Evolutionary conservation across 1,140 invertebrate genomes (phyloP).

Genomic region (Procambarus virginalis): DNA sequence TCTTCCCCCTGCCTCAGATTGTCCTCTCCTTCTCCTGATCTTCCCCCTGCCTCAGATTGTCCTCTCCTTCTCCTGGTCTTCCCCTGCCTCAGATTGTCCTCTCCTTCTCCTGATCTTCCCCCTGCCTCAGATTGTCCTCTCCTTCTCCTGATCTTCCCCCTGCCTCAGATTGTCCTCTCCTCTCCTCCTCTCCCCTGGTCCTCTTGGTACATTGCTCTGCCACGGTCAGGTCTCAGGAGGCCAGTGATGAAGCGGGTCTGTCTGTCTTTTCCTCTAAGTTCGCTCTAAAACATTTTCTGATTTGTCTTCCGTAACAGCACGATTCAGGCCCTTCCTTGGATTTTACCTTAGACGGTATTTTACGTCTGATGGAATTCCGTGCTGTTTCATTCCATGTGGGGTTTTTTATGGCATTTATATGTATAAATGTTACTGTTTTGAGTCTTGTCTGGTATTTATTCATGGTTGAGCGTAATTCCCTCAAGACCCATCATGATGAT

Average conservation of each 20-base stretch:
- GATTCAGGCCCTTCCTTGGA: constrained; percentile 36
- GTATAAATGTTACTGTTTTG: too few relatives aligned
- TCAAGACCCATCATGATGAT: too few relatives aligned
- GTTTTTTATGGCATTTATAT: too few relatives aligned
- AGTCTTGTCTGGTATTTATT: too few relatives aligned
- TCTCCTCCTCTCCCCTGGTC: constrained; percentile 2
- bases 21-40: too few relatives aligned
- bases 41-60: too few relatives aligned
- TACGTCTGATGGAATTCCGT: background rate
- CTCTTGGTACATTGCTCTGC: constrained; percentile 28
- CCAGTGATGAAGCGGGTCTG: constrained; percentile 42
- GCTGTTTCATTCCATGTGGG: background rate
- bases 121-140: background rate
- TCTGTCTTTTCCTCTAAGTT: constrained; percentile 43
- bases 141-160: background rate
- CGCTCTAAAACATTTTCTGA: constrained; percentile 54
- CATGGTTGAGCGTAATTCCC: too few relatives aligned
- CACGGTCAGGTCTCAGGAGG: constrained; percentile 5
- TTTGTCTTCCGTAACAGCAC: constrained; percentile 53
- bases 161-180: background rate
- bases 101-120: too few relatives aligned
- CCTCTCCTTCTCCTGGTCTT: too few relatives aligned
- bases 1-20: too few relatives aligned
- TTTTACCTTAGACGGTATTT: constrained; percentile 24
- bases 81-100: too few relatives aligned